phyloP scores from a whole-genome alignment of 2,113 vertebrate genomes.

The Psammodynastes pulverulentus region DNA sequence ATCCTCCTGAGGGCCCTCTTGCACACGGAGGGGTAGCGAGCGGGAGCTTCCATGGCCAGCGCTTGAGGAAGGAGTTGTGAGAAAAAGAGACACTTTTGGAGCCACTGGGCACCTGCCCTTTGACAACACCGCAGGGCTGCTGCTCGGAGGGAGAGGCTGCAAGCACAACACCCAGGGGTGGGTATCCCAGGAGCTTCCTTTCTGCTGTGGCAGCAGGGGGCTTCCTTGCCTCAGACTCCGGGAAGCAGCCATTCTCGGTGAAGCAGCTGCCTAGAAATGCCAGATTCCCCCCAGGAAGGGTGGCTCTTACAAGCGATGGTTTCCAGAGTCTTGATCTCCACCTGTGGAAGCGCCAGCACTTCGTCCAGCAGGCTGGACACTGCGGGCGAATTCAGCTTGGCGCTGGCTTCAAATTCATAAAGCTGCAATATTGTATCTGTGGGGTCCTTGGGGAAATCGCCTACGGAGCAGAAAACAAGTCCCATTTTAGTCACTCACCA shows the following conservation, averaged over 20 bases:
- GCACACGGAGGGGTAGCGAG: conserved; percentile 79
- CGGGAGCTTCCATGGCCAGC: conserved; percentile 86
- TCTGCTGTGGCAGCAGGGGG: background rate
- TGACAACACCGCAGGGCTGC: background rate
- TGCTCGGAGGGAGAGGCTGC: background rate
- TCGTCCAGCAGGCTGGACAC: conserved; percentile 78
- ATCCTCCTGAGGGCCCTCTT: conserved; percentile 82
- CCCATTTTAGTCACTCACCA: background rate
- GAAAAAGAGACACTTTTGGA: conserved; percentile 28
- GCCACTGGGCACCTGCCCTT: no score
- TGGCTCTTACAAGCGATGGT: conserved; percentile 79
- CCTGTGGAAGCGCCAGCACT: conserved; percentile 77
- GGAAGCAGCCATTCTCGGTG: background rate
- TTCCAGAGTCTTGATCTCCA: conserved; percentile 82
- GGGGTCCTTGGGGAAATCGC: conserved; percentile 73
- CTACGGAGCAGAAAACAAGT: conserved; percentile 55
- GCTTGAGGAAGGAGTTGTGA: conserved; percentile 65
- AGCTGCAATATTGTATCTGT: conserved; percentile 83
- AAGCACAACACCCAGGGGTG: background rate
- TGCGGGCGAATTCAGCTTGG: conserved; percentile 83
- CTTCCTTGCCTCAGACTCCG: background rate
- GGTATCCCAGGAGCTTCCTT: background rate
- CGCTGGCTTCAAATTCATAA: conserved; percentile 89
- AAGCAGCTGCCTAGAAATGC: background rate
- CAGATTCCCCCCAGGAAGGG: background rate